A percentile compares a stretch with the other conserved stretches of the same genome.
Conservation (phyloP, 1,140 invertebrate species). For the Drosophila eugracilis region DNA sequence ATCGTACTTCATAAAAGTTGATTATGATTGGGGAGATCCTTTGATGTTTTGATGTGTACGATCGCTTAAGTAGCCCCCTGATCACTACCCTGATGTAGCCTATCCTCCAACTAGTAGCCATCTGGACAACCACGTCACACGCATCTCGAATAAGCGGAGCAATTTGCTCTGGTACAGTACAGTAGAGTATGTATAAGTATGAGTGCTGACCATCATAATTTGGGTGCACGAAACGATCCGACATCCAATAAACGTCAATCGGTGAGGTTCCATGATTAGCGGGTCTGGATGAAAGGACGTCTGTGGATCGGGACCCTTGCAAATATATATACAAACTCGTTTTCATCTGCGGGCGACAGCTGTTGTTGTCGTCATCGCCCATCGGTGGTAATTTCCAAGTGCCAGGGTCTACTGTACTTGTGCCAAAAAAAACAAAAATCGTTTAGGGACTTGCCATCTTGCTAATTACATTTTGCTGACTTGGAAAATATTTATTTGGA, state of each 20-base stretch:
- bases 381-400: conserved; percentile 34
- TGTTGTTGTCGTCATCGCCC: conserved; percentile 20
- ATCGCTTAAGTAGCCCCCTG: conserved; percentile 9
- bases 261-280: conserved; percentile 23
- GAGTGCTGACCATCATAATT: conserved; percentile 60
- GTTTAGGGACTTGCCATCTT: neutral
- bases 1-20: conserved; percentile 34
- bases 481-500: neutral
- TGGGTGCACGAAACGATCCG: conserved; percentile 52
- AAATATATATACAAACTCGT: conserved; percentile 28
- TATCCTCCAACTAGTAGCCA: conserved; percentile 53
- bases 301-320: neutral
- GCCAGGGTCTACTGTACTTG: conserved; percentile 36
- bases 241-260: conserved; percentile 64
- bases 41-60: conserved; percentile 27
- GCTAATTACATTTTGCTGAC: neutral
- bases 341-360: conserved; percentile 27
- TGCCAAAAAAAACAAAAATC: conserved; percentile 2
- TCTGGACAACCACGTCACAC: conserved; percentile 60
- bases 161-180: conserved; percentile 44
- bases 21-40: conserved; percentile 32
- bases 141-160: conserved; percentile 27
- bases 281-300: conserved; percentile 6
- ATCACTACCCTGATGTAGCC: conserved; percentile 16
- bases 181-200: neutral